Conservation (phyloP, 2,888 invertebrate genomes). For the Aplocera efformata region DNA sequence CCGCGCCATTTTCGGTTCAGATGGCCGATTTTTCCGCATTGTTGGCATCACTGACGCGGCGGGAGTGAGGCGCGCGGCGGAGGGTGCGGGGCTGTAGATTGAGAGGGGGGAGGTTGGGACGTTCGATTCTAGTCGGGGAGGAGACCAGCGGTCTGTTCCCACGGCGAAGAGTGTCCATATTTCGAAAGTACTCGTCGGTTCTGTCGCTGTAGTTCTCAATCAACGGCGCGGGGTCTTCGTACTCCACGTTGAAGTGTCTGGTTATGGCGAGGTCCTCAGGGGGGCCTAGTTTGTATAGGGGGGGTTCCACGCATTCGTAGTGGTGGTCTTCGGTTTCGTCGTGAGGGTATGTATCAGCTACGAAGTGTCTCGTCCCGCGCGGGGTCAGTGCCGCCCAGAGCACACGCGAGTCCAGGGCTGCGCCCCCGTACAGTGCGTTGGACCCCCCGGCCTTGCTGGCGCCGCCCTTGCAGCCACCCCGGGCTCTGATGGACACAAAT, state of each 20-base stretch:
- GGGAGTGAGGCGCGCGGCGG: slow-evolving; percentile 71
- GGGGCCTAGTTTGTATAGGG: slow-evolving; percentile 72
- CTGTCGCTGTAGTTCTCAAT: slow-evolving; percentile 85
- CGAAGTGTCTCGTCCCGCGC: slow-evolving; percentile 89
- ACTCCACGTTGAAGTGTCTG: slow-evolving; percentile 89
- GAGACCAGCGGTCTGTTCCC: slow-evolving; percentile 85
- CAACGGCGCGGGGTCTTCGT: slow-evolving; percentile 88
- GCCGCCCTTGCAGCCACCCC: slow-evolving; percentile 78
- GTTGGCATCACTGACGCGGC: slow-evolving; percentile 73
- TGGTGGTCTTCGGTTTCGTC: slow-evolving; percentile 84
- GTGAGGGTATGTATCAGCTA: slow-evolving; percentile 83
- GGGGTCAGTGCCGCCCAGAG: slow-evolving; percentile 93
- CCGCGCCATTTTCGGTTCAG: slow-evolving; percentile 78
- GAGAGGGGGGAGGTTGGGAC: slow-evolving; percentile 89
- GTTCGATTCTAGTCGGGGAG: slow-evolving; percentile 89
- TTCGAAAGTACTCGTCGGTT: slow-evolving; percentile 69
- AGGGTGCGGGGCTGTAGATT: slow-evolving; percentile 82
- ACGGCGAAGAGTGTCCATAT: slow-evolving; percentile 69
- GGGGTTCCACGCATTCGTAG: slow-evolving; percentile 85
- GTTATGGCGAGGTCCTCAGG: slow-evolving; percentile 81
- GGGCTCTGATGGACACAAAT: slow-evolving; percentile 47
- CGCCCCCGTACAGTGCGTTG: slow-evolving; percentile 65
- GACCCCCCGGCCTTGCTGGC: slow-evolving; percentile 75
- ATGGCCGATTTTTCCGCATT: slow-evolving; percentile 72
- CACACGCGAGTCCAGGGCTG: slow-evolving; percentile 84